These are phyloP conservation scores for Drosophila mayaguana DNA, from an alignment of 2,888 invertebrate species.

Conservation along the genomic window DNA sequence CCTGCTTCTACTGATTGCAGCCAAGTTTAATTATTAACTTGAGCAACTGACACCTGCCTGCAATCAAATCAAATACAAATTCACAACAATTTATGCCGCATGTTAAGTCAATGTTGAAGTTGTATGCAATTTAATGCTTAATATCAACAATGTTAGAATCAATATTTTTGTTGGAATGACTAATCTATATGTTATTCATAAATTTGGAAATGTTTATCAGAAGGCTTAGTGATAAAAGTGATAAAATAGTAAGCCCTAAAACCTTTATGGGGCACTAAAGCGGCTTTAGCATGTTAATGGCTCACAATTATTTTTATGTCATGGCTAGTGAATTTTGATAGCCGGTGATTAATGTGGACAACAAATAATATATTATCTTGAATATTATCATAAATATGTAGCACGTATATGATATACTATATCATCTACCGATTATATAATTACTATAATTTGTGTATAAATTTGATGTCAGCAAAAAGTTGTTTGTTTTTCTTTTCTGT, in stretches of 20 bases:
- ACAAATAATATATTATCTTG: not conserved
- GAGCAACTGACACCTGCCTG: conserved; percentile 54
- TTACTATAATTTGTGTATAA: not conserved
- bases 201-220: conserved; percentile 11
- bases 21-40: conserved; percentile 49
- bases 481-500: not conserved
- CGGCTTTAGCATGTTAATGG: conserved; percentile 8
- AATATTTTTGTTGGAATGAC: not conserved
- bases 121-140: no score
- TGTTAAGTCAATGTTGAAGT: not conserved
- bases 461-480: not conserved
- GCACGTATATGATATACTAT: conserved; percentile 4
- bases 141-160: not conserved
- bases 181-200: not conserved
- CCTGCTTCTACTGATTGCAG: conserved; percentile 8
- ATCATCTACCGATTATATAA: not conserved
- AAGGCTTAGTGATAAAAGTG: not conserved
- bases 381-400: not conserved
- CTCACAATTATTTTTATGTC: not conserved
- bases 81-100: not conserved
- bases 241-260: conserved; percentile 12
- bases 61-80: conserved; percentile 3
- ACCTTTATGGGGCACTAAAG: conserved; percentile 19
- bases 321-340: conserved; percentile 1
- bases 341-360: conserved; percentile 7